A percentile compares a stretch with the other conserved stretches of the same genome.
phyloP scores from a whole-genome alignment of 2,888 invertebrate species.

The Rhopalosiphum nymphaeae region DNA sequence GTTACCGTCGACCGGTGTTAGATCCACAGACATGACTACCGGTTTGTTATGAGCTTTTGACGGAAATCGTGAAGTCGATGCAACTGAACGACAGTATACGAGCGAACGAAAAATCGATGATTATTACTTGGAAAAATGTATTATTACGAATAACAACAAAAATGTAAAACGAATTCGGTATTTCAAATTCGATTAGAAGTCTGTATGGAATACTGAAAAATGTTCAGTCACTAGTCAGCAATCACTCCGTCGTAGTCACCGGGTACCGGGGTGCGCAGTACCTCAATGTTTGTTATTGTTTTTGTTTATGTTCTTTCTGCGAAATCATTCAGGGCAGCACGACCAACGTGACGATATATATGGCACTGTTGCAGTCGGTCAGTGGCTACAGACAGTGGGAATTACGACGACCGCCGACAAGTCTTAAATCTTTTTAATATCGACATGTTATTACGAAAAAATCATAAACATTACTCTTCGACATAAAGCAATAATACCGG shows the following conservation, averaged over 20 bases:
- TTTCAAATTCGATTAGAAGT: too few species aligned
- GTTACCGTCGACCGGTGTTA: slow-evolving; percentile 29
- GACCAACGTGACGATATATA: background rate
- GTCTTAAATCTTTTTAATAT: background rate
- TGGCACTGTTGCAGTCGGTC: background rate
- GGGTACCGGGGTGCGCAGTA: background rate
- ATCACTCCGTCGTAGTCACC: background rate
- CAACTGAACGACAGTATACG: background rate
- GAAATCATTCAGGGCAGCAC: background rate
- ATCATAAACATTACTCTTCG: background rate
- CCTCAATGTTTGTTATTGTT: background rate
- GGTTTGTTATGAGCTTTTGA: background rate
- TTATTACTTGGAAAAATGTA: background rate
- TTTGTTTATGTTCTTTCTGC: background rate
- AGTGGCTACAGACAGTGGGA: background rate
- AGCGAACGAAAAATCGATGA: background rate
- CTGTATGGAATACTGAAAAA: background rate
- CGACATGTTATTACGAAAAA: background rate
- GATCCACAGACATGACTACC: slow-evolving; percentile 7
- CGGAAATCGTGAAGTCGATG: background rate
- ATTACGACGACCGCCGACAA: background rate
- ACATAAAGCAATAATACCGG: background rate
- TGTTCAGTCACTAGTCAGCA: background rate
- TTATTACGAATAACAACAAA: background rate
- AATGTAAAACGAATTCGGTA: background rate